Base-by-base conservation (phyloP, 2,113 vertebrate genomes). In the Halcyon malimbica region DNA sequence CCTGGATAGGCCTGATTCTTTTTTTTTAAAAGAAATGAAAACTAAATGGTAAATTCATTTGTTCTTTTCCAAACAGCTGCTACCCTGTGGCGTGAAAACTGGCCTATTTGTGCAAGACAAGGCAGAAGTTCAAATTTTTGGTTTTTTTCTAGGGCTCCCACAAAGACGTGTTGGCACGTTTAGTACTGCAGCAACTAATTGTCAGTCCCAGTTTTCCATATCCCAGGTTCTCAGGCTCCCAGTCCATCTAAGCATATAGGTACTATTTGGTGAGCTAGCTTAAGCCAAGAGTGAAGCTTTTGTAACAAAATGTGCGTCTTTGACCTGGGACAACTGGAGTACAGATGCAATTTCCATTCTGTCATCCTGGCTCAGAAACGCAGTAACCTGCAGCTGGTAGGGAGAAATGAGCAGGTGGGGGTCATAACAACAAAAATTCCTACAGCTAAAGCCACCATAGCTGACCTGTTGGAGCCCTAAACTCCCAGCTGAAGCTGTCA, bases 1-100 rank as follows among this genome's bases (percentile, higher is more conserved):
- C 21, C 16, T 41, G 18, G 2, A 5, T 11, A 48, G 48, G 39
- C 35, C 10, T 6, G 6, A 13, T 11, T 3, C 1, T 11, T 28
- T 69, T 60, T 56, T 21, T 39, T 75, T 48, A 3, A 11, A 46
- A 73, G 12, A 73, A 69, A 13, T 46, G 5, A 50, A 65, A 84
- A 68, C 19, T 31, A 73, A 86, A 42, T 7, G 6, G 26, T 46
- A 81, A 64, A 70, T 15, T 82, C 1, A 5, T 60, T 82, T 86
- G 63, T 85, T 10, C 13, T 56, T 31, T 83, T 6, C 31, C 3
- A 2, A 90, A 39, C 9, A 68, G 48, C 37, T 78, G 54, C 37
- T 51, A 16, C 11, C 37, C 13, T 46, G 10, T 73, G 29, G 10
- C 39, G 79, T 68, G 57, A 77, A 92, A 88, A 48, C 16, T 41